phyloP scores from a whole-genome alignment of 2,797 vertebrate species.

The Gallinago nigripennis region DNA sequence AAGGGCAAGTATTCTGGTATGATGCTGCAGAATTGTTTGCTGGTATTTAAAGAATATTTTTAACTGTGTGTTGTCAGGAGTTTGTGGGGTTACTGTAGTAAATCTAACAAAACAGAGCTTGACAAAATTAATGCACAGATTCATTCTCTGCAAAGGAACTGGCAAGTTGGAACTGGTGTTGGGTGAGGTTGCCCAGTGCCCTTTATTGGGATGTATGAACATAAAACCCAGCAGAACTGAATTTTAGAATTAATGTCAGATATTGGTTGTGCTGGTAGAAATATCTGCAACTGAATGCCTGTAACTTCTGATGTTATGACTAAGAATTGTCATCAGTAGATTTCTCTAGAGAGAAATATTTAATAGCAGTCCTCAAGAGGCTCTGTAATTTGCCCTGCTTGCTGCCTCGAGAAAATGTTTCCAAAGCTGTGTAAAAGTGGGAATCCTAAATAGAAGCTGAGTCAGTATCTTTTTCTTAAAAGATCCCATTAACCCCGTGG shows the following conservation, averaged over 20 bases:
- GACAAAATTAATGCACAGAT: not conserved
- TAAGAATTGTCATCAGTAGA: not conserved
- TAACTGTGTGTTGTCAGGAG: not conserved
- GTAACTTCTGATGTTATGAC: not conserved
- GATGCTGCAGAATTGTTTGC: not conserved
- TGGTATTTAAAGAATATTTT: not conserved
- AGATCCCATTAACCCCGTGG: not conserved
- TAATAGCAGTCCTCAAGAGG: not conserved
- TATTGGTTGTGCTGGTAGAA: not conserved
- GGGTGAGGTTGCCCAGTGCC: not conserved
- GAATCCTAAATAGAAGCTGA: not conserved
- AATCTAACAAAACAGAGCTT: not conserved
- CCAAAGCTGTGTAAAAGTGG: not conserved
- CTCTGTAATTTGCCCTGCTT: not conserved
- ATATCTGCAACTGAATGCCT: not conserved
- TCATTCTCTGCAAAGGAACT: not conserved
- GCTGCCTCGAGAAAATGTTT: not conserved
- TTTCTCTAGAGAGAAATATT: not conserved
- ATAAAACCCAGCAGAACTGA: not conserved
- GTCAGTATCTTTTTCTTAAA: not conserved
- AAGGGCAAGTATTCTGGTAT: not conserved
- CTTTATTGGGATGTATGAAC: fast-evolving
- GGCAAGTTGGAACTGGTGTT: not conserved
- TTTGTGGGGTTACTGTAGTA: not conserved
- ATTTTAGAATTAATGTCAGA: not conserved